A percentile compares a stretch with the other conserved stretches of the same genome.
Conservation (phyloP, 2,888 invertebrate species). For the Spisula subtruncata region DNA sequence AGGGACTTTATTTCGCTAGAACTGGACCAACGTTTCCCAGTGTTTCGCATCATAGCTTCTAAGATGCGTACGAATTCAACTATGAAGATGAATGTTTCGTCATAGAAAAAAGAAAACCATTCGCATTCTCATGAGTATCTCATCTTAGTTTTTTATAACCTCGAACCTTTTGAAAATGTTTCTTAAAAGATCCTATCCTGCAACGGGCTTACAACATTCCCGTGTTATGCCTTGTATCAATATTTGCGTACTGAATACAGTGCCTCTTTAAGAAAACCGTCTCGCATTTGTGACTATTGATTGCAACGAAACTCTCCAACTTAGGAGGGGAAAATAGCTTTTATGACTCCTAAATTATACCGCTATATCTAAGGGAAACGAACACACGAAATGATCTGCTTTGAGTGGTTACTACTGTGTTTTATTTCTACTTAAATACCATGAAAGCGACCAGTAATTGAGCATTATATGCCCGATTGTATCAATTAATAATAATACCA, state of each 20-base stretch:
- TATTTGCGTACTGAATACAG: constrained; percentile 16
- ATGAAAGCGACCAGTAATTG: constrained; percentile 38
- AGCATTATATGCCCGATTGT: constrained; percentile 6
- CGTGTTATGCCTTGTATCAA: constrained; percentile 5
- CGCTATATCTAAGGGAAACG: constrained; percentile 22
- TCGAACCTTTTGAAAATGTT: not conserved
- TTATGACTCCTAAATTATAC: constrained; percentile 45
- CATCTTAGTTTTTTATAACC: not conserved
- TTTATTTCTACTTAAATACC: constrained; percentile 21
- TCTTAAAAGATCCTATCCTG: not conserved
- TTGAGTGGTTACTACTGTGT: not conserved
- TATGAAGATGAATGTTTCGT: not conserved
- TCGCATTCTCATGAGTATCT: too few species aligned
- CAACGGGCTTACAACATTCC: not conserved
- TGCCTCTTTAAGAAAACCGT: constrained; percentile 23
- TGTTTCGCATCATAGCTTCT: not conserved
- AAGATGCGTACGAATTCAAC: not conserved
- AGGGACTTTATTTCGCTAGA: too few species aligned
- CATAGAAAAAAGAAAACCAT: too few species aligned
- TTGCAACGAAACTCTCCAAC: not conserved
- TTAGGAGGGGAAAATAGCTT: constrained; percentile 17
- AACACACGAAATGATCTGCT: constrained; percentile 35
- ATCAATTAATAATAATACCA: not conserved
- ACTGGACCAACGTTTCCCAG: too few species aligned
- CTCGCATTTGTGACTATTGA: constrained; percentile 31